Base-by-base conservation (phyloP, 2,113 vertebrate species). In the cat (Felis catus) region DNA sequence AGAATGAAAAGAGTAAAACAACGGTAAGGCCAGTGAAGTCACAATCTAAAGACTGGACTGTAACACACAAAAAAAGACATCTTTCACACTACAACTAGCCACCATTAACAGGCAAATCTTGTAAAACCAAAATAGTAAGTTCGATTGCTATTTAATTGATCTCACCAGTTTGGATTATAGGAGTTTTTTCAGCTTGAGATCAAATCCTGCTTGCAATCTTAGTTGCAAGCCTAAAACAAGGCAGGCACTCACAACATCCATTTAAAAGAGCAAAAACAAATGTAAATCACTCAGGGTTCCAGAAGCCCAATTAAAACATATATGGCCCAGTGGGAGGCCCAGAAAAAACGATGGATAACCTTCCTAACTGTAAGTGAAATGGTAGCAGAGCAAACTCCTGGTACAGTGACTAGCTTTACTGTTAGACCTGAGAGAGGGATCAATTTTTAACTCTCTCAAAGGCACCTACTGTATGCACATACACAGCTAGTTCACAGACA, bases 51-150 rank as follows among this genome's bases (percentile, higher is more conserved):
- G 41, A 82, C 9, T 39, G 39, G 27, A 78, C 14, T 89, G 97
- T 55, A 63, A 97, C 94, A 81, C 33, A 84, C 74, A 86, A 86
- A 97, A 86, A 89, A 97, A 81, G 12, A 85, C 25, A 81, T 71
- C 25, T 80, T 96, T 70, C 80, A 21, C 80, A 45, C 27, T 91
- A 41, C 27, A 89, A 13, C 36, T 74, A 95, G 16, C 55, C 83
- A 68, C 25, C 68, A 80, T 83, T 79, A 91, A 92, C 12, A 91
- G 45, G 6, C 25, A 86, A 95, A 65, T 73, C 41, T 41, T 87
- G 11, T 73, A 83, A 97, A 96, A 90, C 31, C 7, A 87, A 95
- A 93, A 86, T 74, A 66, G 58, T 65, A 92, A 58, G 23, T 86
- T 65, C 13, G 12, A 3, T 85, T 86, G 48, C 9, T 97, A 55